Base-by-base conservation (phyloP, 2,797 vertebrate species). In the Mormyrus proboscirostris region DNA sequence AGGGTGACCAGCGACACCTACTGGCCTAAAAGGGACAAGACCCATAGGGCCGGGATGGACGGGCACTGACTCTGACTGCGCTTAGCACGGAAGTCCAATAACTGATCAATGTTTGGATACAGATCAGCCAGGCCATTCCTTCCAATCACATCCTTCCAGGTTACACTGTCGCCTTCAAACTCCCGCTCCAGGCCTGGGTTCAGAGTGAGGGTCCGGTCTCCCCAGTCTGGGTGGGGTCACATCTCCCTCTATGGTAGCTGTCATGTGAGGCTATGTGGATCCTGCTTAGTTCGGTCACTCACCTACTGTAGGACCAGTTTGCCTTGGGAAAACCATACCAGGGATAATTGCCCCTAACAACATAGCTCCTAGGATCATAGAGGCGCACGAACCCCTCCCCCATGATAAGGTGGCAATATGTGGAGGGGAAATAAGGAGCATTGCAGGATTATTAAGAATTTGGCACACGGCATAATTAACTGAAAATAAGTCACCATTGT, bases 391-490 rank as follows among this genome's bases (percentile, higher is more conserved):
- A 29, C 62, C 25, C 62, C 62, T 69, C 62, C 10, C 33, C 65
- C 65, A 33, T 4, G 22, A 33, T 14, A 69, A 69, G 65, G 65
- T 33, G 10, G 10, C 29, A 14, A 33, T 38, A 33, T 4, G 29
- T 69, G 65, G 29, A 33, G 3, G 65, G 10, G 65, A 33, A 14
- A 69, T 92, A 89, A 84, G n/a, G n/a, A 84, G 4, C 82, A 50
- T 84, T 25, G 25, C 22, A 84, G 8, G 22, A 44, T 25, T 50
- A 84, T 84, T 84, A 33, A 69, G 65, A 69, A 69, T 14, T 12
- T 29, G 3, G 22, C 25, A 84, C 14, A 84, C 14, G n/a, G n/a
- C 8, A 84, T 8, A 25, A 47, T 84, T 22, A 22, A 10, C 14
- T 84, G 19, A 22, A 29, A 50, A 84, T 25, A 84, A 50, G 82